These are phyloP conservation scores for Neodontobutis hainanensis DNA, from an alignment of 2,113 vertebrate species.

Conservation along the genomic window DNA sequence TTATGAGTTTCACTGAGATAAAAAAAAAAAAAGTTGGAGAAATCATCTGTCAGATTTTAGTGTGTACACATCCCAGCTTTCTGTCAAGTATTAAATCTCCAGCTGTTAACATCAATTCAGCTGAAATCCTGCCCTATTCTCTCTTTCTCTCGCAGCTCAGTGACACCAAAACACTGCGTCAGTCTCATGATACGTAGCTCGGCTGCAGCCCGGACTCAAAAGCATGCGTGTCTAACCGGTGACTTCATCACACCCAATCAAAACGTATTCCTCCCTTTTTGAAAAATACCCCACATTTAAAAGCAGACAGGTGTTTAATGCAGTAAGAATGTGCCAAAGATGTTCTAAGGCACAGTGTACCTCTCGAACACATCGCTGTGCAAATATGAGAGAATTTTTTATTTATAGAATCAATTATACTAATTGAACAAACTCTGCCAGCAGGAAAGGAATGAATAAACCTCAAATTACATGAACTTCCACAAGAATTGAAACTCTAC, in stretches of 20 bases:
- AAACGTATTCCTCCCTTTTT: slow-evolving; percentile 49
- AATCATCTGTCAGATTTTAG: slow-evolving; percentile 13
- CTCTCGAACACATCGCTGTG: slow-evolving; percentile 30
- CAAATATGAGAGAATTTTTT: slow-evolving; percentile 16
- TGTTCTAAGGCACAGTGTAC: slow-evolving; percentile 29
- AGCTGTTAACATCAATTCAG: slow-evolving; percentile 46
- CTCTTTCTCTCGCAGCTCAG: slow-evolving; percentile 30
- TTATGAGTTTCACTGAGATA: slow-evolving; percentile 13
- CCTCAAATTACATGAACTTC: slow-evolving; percentile 29
- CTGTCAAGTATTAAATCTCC: slow-evolving; percentile 36
- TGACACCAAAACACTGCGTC: slow-evolving; percentile 50
- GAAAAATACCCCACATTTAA: slow-evolving; percentile 60
- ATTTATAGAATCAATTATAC: background rate
- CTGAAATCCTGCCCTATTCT: slow-evolving; percentile 27
- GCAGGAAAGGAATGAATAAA: slow-evolving; percentile 42
- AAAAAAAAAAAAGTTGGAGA: slow-evolving; percentile 16
- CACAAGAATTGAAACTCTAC: slow-evolving; percentile 14
- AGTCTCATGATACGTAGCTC: slow-evolving; percentile 54
- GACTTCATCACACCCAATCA: slow-evolving; percentile 57
- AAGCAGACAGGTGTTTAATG: slow-evolving; percentile 44
- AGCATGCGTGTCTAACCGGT: slow-evolving; percentile 50
- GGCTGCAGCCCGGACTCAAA: slow-evolving; percentile 40
- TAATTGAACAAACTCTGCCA: slow-evolving; percentile 42
- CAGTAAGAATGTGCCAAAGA: slow-evolving; percentile 45
- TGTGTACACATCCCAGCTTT: slow-evolving; percentile 15